These are phyloP conservation scores for Ammospiza maritima DNA, from an alignment of 2,797 vertebrate species.

Conservation along the genomic window DNA sequence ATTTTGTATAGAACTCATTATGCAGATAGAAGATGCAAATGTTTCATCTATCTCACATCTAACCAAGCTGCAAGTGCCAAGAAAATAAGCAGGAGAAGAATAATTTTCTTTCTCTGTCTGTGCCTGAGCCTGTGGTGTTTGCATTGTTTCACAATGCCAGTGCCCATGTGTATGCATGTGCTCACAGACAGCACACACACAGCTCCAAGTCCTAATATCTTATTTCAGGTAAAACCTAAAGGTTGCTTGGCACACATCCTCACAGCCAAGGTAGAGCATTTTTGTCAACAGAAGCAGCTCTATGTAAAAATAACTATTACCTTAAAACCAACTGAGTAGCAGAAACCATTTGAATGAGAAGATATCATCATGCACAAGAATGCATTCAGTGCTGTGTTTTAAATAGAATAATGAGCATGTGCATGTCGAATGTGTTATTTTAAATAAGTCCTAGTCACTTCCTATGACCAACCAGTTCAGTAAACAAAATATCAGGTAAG, in stretches of 20 bases:
- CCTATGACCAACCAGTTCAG: neutral
- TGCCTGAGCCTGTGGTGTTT: conserved; percentile 19
- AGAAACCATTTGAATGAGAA: conserved; percentile 44
- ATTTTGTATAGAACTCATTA: conserved; percentile 91
- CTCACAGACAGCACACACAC: neutral
- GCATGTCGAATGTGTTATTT: neutral
- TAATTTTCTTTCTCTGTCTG: conserved; percentile 59
- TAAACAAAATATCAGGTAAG: conserved; percentile 19
- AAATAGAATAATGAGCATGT: conserved; percentile 13
- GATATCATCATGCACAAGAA: neutral
- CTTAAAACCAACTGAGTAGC: conserved; percentile 32
- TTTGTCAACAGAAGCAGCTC: conserved; percentile 11
- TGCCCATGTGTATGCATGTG: neutral
- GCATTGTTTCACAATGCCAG: neutral
- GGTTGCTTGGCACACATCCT: neutral
- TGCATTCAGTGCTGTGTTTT: conserved; percentile 2
- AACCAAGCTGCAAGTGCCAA: conserved; percentile 78
- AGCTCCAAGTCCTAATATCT: conserved; percentile 24
- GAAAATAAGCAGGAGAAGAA: conserved; percentile 74
- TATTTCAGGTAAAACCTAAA: conserved; percentile 52
- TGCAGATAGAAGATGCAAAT: conserved; percentile 93
- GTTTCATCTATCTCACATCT: conserved; percentile 75
- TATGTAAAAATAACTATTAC: conserved; percentile 1
- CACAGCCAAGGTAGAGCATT: conserved; percentile 24
- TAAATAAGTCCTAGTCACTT: neutral